Conservation (phyloP, 1,140 invertebrate species). For the Trialeurodes vaporariorum region DNA sequence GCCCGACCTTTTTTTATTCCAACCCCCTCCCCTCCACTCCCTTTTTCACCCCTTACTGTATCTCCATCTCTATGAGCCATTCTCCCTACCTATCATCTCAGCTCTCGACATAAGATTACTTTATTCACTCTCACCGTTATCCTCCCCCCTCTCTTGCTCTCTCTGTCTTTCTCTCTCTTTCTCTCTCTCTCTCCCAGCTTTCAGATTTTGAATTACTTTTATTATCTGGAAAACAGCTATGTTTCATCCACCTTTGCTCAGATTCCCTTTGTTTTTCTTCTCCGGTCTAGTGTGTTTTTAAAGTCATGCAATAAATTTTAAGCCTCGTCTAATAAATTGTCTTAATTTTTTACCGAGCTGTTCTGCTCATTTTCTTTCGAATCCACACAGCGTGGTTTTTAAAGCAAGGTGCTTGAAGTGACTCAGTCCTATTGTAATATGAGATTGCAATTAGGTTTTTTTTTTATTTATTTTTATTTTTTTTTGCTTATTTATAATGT, state of each 20-base stretch:
- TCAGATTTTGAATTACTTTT: background rate
- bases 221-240: background rate
- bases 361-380: too few species aligned
- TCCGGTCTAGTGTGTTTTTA: background rate
- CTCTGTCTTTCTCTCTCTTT: background rate
- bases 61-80: background rate
- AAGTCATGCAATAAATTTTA: background rate
- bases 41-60: too few species aligned
- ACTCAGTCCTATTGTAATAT: too few species aligned
- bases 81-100: background rate
- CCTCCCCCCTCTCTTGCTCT: background rate
- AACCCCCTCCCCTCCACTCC: background rate
- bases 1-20: background rate
- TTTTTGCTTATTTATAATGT: too few species aligned
- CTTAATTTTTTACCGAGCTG: background rate
- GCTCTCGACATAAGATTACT: background rate
- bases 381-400: too few species aligned
- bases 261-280: background rate
- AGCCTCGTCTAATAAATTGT: background rate
- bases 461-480: too few species aligned
- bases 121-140: background rate
- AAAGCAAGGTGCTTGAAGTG: too few species aligned
- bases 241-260: background rate
- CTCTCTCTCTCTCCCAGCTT: background rate
- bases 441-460: too few species aligned